Base-by-base conservation (phyloP, 2,113 vertebrate species). In the Tychaedon coryphoeus region DNA sequence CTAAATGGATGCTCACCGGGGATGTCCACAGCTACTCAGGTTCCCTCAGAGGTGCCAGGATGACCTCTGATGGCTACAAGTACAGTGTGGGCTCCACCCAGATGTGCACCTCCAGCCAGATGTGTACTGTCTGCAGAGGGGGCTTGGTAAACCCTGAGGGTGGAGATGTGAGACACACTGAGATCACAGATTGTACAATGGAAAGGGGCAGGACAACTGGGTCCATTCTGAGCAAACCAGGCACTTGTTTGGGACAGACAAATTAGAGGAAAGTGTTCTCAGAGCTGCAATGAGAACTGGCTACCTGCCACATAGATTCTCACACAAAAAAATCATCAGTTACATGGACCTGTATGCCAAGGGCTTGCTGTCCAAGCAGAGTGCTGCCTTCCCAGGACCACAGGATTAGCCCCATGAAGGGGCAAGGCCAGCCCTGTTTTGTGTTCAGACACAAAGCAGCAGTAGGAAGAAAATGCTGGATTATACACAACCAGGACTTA, bases 161-260 rank as follows among this genome's bases (percentile, higher is more conserved):
- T 28, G 51, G 47, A 89, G 47, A 33, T 29, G 29, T 12, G 47
- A 86, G 71, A 75, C 31, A 14, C 19, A 57, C 72, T 3, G 2
- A 34, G 73, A 43, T 29, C 47, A 53, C 3, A 2, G 14, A 12
- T 2, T 0, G 0, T 31, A 53, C 6, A 74, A 9, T 2, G 5
- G n/a, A 75, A 89, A 69, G 57, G 8, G 36, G 31, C 58, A 67
- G 69, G 38, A 86, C 25, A 15, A 77, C 17, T 47, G 28, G 14
- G 20, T 38, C 34, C 14, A 3, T 60, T 54, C 48, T 51, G 1
- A 82, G 43, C 29, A 71, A 88, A 34, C 7, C 5, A 69, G 40
- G 22, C 23, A 47, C 34, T 40, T 43, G 40, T 19, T 31, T 53
- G 23, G 58, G n/a, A 57, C n/a, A 67, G 26, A 38, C 28, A 64